Conservation (phyloP, 2,888 invertebrate genomes). For the Chrysomela aeneicollis region DNA sequence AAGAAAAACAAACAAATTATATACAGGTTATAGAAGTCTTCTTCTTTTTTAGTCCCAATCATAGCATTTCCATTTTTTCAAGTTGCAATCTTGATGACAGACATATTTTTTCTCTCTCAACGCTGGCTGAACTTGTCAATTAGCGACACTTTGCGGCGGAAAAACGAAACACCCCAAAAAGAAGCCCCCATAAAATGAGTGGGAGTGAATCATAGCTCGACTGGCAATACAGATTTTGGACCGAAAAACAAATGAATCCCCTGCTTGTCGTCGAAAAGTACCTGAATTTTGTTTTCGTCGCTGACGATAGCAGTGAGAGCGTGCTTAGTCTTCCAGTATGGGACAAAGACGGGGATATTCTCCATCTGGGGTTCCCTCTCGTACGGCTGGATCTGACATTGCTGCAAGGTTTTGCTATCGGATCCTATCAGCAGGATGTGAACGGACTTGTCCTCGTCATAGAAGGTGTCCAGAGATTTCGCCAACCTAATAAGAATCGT, state of each 20-base stretch:
- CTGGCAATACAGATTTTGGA: not conserved
- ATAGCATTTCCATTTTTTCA: too few relatives aligned
- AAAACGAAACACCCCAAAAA: too few relatives aligned
- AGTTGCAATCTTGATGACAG: too few relatives aligned
- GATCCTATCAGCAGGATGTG: conserved; percentile 53
- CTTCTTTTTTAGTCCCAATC: too few relatives aligned
- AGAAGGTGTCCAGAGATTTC: conserved; percentile 53
- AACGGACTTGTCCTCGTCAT: conserved; percentile 49
- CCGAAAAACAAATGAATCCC: not conserved
- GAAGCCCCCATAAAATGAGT: too few relatives aligned
- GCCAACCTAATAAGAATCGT: conserved; percentile 45
- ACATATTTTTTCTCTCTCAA: too few relatives aligned
- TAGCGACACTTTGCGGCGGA: too few relatives aligned
- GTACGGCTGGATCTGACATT: conserved; percentile 51
- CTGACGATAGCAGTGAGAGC: conserved; percentile 44
- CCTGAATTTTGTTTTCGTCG: conserved; percentile 48
- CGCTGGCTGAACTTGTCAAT: too few relatives aligned
- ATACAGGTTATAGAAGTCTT: too few relatives aligned
- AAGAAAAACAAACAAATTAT: too few relatives aligned
- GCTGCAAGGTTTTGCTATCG: conserved; percentile 53
- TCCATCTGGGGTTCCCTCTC: conserved; percentile 41
- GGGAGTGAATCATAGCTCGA: not conserved
- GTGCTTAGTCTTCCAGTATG: conserved; percentile 47
- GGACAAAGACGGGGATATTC: conserved; percentile 45
- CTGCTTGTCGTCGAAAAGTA: too few relatives aligned